Conservation (phyloP, 2,113 vertebrate species). For the Centropus bengalensis region DNA sequence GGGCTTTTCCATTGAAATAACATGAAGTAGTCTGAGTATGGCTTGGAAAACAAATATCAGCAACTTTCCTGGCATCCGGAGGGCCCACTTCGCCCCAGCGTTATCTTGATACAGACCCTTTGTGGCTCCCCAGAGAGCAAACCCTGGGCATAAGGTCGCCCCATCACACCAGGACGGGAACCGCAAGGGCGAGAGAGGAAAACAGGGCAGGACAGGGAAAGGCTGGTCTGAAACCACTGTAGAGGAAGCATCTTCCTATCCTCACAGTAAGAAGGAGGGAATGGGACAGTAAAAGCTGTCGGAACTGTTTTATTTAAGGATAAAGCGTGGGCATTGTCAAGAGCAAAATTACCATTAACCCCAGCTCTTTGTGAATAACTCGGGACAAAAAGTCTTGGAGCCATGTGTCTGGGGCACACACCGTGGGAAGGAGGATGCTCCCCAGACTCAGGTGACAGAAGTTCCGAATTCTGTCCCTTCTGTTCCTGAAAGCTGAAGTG, state of each 20-base stretch:
- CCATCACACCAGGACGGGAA: not conserved
- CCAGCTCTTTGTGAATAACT: not conserved
- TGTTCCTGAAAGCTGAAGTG: not conserved
- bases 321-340: too few species aligned
- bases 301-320: not conserved
- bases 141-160: accelerated
- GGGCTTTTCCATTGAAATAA: conserved; percentile 19
- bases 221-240: accelerated
- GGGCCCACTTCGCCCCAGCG: not conserved
- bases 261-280: not conserved
- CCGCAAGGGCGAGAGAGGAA: not conserved
- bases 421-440: accelerated
- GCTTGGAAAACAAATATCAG: not conserved
- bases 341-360: not conserved
- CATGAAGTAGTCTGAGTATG: not conserved
- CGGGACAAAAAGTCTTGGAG: not conserved
- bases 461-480: not conserved
- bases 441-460: accelerated
- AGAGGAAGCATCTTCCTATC: not conserved
- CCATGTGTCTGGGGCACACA: not conserved
- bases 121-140: not conserved
- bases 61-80: not conserved
- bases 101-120: not conserved
- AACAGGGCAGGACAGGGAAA: not conserved
- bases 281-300: not conserved